phyloP scores from a whole-genome alignment of 2,113 vertebrate species.

The Colossoma macropomum region DNA sequence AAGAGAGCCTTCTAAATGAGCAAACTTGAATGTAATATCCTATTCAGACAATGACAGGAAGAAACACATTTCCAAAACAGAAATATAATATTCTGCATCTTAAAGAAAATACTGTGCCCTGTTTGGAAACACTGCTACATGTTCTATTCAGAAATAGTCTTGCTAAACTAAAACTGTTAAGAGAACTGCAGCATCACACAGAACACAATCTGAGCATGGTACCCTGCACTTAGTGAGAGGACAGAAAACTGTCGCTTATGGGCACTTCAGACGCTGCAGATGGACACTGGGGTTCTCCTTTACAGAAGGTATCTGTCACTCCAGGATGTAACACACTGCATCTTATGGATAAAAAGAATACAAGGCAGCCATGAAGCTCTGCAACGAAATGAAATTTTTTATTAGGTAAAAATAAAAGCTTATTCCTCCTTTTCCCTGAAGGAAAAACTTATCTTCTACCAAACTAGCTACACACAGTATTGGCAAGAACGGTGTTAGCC shows the following conservation, averaged over 20 bases:
- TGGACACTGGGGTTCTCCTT: too few species aligned
- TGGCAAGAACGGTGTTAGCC: background rate
- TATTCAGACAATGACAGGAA: background rate
- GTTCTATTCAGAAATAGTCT: too few species aligned
- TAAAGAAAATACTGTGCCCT: background rate
- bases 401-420: background rate
- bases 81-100: background rate
- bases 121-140: background rate
- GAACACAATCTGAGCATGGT: too few species aligned
- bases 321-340: too few species aligned
- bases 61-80: background rate
- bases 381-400: background rate
- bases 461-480: background rate
- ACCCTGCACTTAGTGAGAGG: too few species aligned
- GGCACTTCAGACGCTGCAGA: too few species aligned
- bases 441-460: background rate
- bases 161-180: too few species aligned
- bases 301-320: too few species aligned
- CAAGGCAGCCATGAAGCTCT: background rate
- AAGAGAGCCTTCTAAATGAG: constrained; percentile 50
- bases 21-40: background rate
- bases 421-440: constrained; percentile 6
- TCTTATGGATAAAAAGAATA: too few species aligned
- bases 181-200: too few species aligned
- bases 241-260: too few species aligned